Base-by-base conservation (phyloP, 2,888 invertebrate species). In the Parnassius orleans region DNA sequence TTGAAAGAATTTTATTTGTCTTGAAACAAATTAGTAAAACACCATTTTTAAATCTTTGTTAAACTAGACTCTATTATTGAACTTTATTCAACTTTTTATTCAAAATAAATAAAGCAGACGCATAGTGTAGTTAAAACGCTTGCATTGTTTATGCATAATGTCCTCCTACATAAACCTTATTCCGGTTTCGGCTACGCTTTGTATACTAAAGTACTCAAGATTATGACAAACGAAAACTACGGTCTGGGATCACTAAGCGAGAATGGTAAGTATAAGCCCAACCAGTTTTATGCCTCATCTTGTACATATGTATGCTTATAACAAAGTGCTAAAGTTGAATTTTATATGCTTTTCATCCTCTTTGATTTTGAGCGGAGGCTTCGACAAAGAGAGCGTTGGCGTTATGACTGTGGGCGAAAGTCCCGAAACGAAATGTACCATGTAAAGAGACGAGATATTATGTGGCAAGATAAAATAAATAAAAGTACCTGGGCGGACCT, bases 161-260 rank as follows among this genome's bases (percentile, higher is more conserved):
- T 46, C 54, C 43, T 55, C 61, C 67, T 60, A 65, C 55, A 48
- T 62, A 62, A 42, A 55, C 33, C 33, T 14, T 9, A 53, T 57
- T 62, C 57, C 50, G 24, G 61, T 62, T 62, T 62, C 61, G 57
- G 57, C 43, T 11, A 41, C 57, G 48, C 53, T 62, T 62, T 62
- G 57, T 55, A 51, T 15, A 12, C 53, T 57, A 42, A 48, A 47
- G 48, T 24, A 12, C 53, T 57, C 48, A 48, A 47, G 43, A 57
- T 62, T 62, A 57, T 62, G 61, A 62, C 61, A 53, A 47, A 57
- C 61, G 52, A 56, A 51, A 14, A 56, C 55, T 12, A 14, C 61
- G 11, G 42, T 42, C 19, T 24, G 61, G 53, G 47, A 57, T 57
- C 53, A 57, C 61, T 57, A 56, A 52, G 46, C 52, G 52, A 53